These are phyloP conservation scores for Potorous gilbertii DNA, from an alignment of 2,797 vertebrate genomes.

Conservation along the genomic window DNA sequence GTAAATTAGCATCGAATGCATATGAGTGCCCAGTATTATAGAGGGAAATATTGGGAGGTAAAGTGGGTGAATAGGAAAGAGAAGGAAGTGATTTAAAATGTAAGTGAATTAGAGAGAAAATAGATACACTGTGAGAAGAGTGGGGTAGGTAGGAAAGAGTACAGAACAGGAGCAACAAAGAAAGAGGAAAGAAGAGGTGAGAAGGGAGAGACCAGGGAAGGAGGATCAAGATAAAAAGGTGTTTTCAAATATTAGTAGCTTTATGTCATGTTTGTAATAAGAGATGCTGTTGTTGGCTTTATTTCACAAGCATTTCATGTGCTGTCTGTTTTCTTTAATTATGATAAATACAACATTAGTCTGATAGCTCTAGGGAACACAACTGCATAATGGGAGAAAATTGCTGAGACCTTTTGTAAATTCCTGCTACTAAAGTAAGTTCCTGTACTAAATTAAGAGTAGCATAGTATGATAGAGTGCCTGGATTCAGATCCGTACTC, in stretches of 20 bases:
- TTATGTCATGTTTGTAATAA: not conserved
- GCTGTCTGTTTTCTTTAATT: not conserved
- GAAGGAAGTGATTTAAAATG: not conserved
- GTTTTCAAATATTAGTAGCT: not conserved
- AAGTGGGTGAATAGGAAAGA: not conserved
- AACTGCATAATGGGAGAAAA: conserved; percentile 10
- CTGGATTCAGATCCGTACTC: not conserved
- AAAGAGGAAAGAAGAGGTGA: not conserved
- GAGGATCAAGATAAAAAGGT: not conserved
- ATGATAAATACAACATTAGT: not conserved
- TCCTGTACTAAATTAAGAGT: not conserved
- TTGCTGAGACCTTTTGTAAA: not conserved
- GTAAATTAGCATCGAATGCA: not conserved
- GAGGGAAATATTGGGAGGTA: not conserved
- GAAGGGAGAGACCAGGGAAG: not conserved
- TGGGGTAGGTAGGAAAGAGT: not conserved
- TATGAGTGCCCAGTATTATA: not conserved
- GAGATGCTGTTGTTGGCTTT: not conserved
- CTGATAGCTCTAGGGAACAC: conserved; percentile 21
- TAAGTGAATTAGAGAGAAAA: not conserved
- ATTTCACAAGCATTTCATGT: not conserved
- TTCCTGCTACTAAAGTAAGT: conserved; percentile 3
- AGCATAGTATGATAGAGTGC: not conserved
- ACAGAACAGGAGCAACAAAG: not conserved
- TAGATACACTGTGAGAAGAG: not conserved